Evolutionary conservation across 2,888 invertebrate genomes (phyloP), one percentile per base, ranked within the genome.

Genomic region (Himalopsyche tibetana): DNA sequence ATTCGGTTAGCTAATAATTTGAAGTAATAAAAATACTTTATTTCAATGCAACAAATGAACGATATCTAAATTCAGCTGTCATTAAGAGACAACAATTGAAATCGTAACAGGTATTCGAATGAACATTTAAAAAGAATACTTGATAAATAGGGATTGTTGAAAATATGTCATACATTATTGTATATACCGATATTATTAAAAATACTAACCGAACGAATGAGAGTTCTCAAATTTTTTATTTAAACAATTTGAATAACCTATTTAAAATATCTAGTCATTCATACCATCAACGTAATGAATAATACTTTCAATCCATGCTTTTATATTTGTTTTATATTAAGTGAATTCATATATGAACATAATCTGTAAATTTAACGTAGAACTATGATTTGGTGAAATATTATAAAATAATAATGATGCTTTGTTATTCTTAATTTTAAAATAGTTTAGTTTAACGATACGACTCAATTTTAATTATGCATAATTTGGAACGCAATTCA

Each of bases 301-400:
- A 74, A 36, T 74, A 74, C 12, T 74, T 74, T 74, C 74, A 82
- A 82, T 40, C 17, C 28, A 56, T n/a, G 28, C 36, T 56, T 82
- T 82, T 56, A 55, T 82, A 82, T 82, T 15, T 45, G 36, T 82
- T 82, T 45, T 82, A 82, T 36, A 56, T 36, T 82, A 56, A 82
- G 82, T 15, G 56, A 82, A 55, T 38, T 2, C 38, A 40, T 82
- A 82, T 36, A 17, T 55, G 28, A 82, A 56, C 28, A 55, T n/a
- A 82, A 19, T 36, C 15, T 82, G 55, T 82, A 42, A 56, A 82
- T 82, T 38, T 82, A 55, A 8, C 36, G 17, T 56, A 40, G 40
- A 82, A 56, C 15, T 56, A 38, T 56, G 42, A 56, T 36, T 45
- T 82, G 38, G 55, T 55, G n/a, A 40, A 55, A 56, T 40, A 55